phyloP scores from a whole-genome alignment of 2,113 vertebrate genomes.

The Irena cyanogastra region DNA sequence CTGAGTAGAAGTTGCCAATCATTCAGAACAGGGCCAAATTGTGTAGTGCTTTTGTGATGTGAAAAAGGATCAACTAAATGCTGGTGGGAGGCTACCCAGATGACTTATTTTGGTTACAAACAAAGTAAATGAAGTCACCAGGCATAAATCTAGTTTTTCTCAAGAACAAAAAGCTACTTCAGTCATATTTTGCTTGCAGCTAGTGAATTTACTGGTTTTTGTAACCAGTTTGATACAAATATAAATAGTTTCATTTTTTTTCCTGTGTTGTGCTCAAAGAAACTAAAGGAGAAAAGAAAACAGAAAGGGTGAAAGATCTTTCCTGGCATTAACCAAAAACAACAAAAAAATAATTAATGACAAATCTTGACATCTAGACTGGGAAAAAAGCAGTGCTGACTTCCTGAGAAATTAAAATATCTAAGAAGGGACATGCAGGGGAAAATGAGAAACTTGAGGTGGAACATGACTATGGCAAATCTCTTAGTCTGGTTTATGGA shows the following conservation, averaged over 20 bases:
- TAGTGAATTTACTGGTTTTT: background rate
- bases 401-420: background rate
- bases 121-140: slow-evolving; percentile 6
- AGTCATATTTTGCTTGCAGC: background rate
- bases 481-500: background rate
- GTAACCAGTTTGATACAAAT: background rate
- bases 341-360: background rate
- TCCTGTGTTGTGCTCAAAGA: background rate
- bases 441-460: background rate
- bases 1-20: slow-evolving; percentile 59
- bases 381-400: background rate
- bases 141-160: background rate
- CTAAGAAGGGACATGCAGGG: background rate
- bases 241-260: background rate
- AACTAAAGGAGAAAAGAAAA: background rate
- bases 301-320: background rate
- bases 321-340: background rate
- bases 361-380: background rate
- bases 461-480: background rate
- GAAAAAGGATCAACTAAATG: slow-evolving; percentile 47
- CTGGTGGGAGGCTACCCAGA: background rate
- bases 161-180: background rate
- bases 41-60: slow-evolving; percentile 41
- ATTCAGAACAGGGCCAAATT: slow-evolving; percentile 57
- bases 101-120: slow-evolving; percentile 43